These are phyloP conservation scores for Cheilosia impressa DNA, from an alignment of 2,888 invertebrate species.

Conservation along the genomic window DNA sequence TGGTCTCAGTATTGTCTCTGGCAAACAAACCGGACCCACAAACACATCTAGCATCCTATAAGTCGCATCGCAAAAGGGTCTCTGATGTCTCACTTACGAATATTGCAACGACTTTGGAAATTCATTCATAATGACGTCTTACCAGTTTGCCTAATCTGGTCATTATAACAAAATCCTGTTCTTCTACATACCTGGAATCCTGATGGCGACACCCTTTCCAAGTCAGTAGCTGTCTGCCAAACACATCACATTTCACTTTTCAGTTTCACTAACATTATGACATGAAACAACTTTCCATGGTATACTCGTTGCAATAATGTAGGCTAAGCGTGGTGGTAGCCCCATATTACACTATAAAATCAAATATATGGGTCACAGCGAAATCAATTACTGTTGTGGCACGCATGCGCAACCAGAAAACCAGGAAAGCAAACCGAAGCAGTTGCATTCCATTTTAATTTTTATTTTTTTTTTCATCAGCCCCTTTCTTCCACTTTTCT, in stretches of 20 bases:
- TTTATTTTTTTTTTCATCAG: conserved; percentile 1
- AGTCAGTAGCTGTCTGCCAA: not conserved
- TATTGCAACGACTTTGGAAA: not conserved
- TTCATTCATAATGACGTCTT: conserved; percentile 2
- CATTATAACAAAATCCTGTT: not conserved
- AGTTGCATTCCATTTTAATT: conserved; percentile 48
- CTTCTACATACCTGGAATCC: conserved; percentile 21
- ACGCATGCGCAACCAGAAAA: conserved; percentile 33
- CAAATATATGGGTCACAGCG: conserved; percentile 54
- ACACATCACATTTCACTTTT: conserved; percentile 13
- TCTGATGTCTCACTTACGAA: not conserved
- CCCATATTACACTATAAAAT: conserved; percentile 14
- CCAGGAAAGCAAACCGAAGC: conserved; percentile 49
- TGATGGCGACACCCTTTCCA: conserved; percentile 10
- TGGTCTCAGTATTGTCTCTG: too few relatives aligned
- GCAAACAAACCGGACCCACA: not conserved
- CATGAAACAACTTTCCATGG: conserved; percentile 26
- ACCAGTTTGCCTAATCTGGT: not conserved
- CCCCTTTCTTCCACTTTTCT: conserved; percentile 2
- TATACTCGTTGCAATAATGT: conserved; percentile 12
- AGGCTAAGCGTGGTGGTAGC: conserved; percentile 36
- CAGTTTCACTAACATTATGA: conserved; percentile 24
- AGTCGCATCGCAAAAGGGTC: not conserved
- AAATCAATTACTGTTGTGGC: conserved; percentile 39
- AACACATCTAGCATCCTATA: not conserved